Percentiles rank a stretch among this genome's conserved stretches.
Conservation (phyloP, 2,797 vertebrate species). For the Cossypha heuglini region DNA sequence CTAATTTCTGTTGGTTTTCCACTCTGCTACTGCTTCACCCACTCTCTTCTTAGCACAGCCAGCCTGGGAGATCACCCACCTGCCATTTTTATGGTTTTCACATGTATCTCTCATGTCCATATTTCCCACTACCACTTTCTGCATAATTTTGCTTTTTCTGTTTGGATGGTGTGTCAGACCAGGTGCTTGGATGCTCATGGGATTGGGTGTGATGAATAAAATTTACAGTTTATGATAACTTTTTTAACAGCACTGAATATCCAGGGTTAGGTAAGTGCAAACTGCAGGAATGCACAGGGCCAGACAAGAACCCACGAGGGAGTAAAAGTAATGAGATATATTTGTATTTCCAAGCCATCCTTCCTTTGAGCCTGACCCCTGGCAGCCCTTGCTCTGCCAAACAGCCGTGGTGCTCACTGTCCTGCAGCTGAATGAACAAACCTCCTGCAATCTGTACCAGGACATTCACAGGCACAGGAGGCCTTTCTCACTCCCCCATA, state of each 20-base stretch:
- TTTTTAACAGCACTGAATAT: background rate
- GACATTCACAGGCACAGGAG: background rate
- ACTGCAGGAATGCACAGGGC: background rate
- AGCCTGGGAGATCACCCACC: background rate
- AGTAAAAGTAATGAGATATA: background rate
- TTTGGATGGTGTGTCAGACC: background rate
- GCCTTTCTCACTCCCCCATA: background rate
- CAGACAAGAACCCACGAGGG: background rate
- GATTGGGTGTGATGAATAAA: background rate
- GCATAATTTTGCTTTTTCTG: background rate
- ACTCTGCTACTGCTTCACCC: background rate
- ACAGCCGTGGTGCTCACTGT: rapidly evolving
- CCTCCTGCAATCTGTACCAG: background rate
- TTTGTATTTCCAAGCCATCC: background rate
- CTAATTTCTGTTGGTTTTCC: background rate
- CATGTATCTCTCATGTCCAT: background rate
- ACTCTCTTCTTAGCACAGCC: background rate
- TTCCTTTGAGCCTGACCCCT: background rate
- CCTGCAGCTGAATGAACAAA: background rate
- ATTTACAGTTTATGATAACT: background rate
- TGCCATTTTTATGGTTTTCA: background rate
- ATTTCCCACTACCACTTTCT: background rate
- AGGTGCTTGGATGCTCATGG: slow-evolving; percentile 6
- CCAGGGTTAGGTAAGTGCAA: background rate
- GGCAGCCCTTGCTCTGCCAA: background rate